phyloP scores from a whole-genome alignment of 2,797 vertebrate genomes.

The Sternarchorhynchus goeldii region DNA sequence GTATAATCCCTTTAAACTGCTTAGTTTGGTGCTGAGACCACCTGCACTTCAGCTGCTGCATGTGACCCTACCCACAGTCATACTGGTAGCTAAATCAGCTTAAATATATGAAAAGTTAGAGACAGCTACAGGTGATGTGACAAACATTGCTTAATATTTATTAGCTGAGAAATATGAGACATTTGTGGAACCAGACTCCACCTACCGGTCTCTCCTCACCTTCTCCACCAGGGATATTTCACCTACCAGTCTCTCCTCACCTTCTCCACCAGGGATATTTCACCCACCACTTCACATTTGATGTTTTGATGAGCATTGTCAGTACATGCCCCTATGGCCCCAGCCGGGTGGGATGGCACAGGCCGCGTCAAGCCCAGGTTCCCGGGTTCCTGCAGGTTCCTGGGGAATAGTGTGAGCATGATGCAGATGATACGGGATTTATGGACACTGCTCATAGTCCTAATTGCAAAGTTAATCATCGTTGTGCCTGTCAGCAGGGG shows the following conservation, averaged over 20 bases:
- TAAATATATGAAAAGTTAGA: too few relatives aligned
- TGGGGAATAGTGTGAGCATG: slow-evolving; percentile 17
- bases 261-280: too few relatives aligned
- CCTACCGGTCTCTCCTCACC: slow-evolving; percentile 29
- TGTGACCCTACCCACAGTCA: too few relatives aligned
- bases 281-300: not conserved
- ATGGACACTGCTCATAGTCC: slow-evolving; percentile 9
- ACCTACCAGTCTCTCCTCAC: too few relatives aligned
- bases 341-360: too few relatives aligned
- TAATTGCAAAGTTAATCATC: slow-evolving; percentile 31
- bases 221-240: not conserved
- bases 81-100: too few relatives aligned
- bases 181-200: not conserved
- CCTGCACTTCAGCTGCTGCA: too few relatives aligned
- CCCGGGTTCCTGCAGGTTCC: not conserved
- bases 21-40: too few relatives aligned
- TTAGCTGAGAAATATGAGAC: not conserved
- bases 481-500: not conserved
- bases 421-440: slow-evolving; percentile 40
- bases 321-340: not conserved
- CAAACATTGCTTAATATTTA: too few relatives aligned
- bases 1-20: too few relatives aligned
- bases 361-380: too few relatives aligned
- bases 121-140: too few relatives aligned
- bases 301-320: slow-evolving; percentile 32